A percentile compares a stretch with the other conserved stretches of the same genome.
These are phyloP conservation scores for Silurus meridionalis DNA, from an alignment of 2,113 vertebrate species.

Conservation along the genomic window DNA sequence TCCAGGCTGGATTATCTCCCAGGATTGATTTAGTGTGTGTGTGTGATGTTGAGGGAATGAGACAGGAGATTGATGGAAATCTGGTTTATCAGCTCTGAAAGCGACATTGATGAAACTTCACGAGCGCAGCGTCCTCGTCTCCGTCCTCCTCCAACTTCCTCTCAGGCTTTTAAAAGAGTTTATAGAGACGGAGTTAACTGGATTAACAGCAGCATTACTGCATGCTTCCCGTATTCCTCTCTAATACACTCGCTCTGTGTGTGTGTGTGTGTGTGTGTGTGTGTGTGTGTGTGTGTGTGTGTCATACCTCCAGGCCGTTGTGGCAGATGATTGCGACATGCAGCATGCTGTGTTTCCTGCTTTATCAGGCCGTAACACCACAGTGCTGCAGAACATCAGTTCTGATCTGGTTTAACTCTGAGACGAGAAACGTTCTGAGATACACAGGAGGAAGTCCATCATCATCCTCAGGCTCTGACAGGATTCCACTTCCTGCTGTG, in stretches of 20 bases:
- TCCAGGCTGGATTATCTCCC: neutral
- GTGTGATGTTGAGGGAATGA: slow-evolving; percentile 22
- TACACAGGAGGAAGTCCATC: slow-evolving; percentile 47
- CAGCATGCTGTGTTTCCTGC: slow-evolving; percentile 57
- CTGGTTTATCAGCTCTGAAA: slow-evolving; percentile 9
- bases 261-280: slow-evolving; percentile 35
- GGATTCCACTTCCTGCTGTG: slow-evolving; percentile 55
- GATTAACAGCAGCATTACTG: slow-evolving; percentile 66
- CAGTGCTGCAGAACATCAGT: slow-evolving; percentile 59
- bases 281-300: slow-evolving; percentile 38
- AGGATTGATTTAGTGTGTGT: neutral
- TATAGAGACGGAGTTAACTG: slow-evolving; percentile 66
- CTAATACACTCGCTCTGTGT: slow-evolving; percentile 48
- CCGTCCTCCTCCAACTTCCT: neutral
- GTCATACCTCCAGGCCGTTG: slow-evolving; percentile 34
- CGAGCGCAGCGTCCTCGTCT: slow-evolving; percentile 19
- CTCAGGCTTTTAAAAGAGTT: slow-evolving; percentile 65
- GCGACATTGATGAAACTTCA: slow-evolving; percentile 43
- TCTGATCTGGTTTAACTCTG: slow-evolving; percentile 59
- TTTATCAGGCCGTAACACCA: slow-evolving; percentile 54
- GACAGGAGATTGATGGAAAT: neutral
- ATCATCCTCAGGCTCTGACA: slow-evolving; percentile 55
- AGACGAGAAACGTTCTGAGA: slow-evolving; percentile 52
- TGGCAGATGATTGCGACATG: slow-evolving; percentile 34
- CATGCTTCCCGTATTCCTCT: slow-evolving; percentile 65